A percentile compares a stretch with the other conserved stretches of the same genome.
Evolutionary conservation across 1,140 invertebrate species (phyloP).

Genomic region (Drosophila bocki): DNA sequence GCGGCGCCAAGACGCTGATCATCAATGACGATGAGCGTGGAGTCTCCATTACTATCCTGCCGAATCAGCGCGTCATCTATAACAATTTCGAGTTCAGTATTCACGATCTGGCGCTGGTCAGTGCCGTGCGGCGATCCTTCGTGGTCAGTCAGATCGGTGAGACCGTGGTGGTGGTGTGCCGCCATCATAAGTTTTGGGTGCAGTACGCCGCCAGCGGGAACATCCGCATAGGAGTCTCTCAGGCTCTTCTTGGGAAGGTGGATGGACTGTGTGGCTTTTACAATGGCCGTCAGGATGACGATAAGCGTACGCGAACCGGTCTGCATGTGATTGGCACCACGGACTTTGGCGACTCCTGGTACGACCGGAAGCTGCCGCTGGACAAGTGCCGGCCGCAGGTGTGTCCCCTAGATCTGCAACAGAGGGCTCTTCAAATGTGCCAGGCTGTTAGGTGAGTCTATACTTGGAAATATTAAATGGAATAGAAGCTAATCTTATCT

Average conservation of each 20-base stretch:
- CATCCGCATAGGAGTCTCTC: conserved; percentile 10
- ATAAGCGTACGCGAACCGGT: conserved; percentile 2
- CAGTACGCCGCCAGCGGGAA: conserved; percentile 15
- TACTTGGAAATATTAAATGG: neutral
- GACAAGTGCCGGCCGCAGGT: conserved; percentile 18
- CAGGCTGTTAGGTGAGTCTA: conserved; percentile 11
- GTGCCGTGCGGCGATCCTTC: neutral
- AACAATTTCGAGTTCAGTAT: conserved; percentile 17
- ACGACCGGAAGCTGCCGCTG: conserved; percentile 9
- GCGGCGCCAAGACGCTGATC: conserved; percentile 5
- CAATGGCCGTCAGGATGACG: conserved; percentile 6
- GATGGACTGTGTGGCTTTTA: conserved; percentile 17
- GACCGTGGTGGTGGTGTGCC: conserved; percentile 13
- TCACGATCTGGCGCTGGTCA: conserved; percentile 6
- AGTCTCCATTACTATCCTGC: conserved; percentile 9
- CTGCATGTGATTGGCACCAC: conserved; percentile 14
- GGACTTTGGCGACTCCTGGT: conserved; percentile 15
- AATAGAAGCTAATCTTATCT: neutral
- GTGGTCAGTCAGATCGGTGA: conserved; percentile 8
- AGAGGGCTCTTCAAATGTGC: conserved; percentile 14
- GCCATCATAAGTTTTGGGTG: conserved; percentile 18
- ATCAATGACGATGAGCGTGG: conserved; percentile 1
- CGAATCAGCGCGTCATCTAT: conserved; percentile 12
- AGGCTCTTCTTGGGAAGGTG: neutral
- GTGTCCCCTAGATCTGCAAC: conserved; percentile 14